Conservation (phyloP, 2,888 invertebrate species). For the Drosophila flavopinicola region DNA sequence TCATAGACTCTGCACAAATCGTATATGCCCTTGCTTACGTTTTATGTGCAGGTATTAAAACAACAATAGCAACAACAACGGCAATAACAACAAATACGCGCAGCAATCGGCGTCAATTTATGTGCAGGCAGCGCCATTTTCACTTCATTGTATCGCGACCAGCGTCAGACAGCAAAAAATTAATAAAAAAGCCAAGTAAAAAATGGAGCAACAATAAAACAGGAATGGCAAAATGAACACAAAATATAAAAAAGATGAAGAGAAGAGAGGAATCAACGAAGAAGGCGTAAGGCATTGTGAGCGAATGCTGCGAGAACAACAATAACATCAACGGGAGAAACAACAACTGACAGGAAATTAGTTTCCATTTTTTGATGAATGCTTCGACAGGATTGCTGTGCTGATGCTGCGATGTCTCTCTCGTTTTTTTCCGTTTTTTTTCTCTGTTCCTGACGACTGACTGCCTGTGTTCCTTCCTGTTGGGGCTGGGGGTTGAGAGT, state of each 20-base stretch:
- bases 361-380: conserved; percentile 84
- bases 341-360: conserved; percentile 84
- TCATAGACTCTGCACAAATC: neutral
- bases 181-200: conserved; percentile 77
- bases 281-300: conserved; percentile 79
- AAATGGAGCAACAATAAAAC: conserved; percentile 79
- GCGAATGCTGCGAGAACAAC: conserved; percentile 41
- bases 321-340: conserved; percentile 66
- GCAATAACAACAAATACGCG: conserved; percentile 37
- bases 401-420: conserved; percentile 56
- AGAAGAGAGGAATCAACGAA: conserved; percentile 44
- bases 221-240: conserved; percentile 61
- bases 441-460: conserved; percentile 27
- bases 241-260: conserved; percentile 45
- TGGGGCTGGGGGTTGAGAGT: conserved; percentile 32
- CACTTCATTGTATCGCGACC: conserved; percentile 80
- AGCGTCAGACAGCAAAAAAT: conserved; percentile 79
- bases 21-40: conserved; percentile 10
- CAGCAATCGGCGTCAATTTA: conserved; percentile 80
- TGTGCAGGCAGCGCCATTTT: conserved; percentile 81
- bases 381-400: conserved; percentile 82
- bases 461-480: conserved; percentile 48
- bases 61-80: conserved; percentile 21
- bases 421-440: conserved; percentile 27
- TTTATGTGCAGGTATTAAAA: conserved; percentile 24